These are phyloP conservation scores for Pelodytes ibericus DNA, from an alignment of 2,797 vertebrate species.

Conservation along the genomic window DNA sequence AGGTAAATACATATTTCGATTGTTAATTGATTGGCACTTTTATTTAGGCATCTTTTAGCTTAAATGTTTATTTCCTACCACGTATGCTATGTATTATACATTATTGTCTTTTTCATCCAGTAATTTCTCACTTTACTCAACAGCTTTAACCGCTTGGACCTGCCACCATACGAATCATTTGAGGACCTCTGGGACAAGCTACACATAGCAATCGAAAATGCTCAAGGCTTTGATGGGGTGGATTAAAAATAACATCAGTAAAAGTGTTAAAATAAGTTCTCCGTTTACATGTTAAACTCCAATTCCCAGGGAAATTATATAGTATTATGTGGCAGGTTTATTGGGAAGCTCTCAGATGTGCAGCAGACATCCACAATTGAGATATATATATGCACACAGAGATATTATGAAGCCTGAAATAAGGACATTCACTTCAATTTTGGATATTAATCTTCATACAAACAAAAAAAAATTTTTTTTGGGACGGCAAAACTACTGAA, in stretches of 20 bases:
- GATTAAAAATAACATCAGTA: constrained; percentile 72
- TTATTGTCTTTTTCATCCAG: not conserved
- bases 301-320: constrained; percentile 65
- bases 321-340: constrained; percentile 59
- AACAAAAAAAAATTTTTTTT: constrained; percentile 11
- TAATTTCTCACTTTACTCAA: constrained; percentile 46
- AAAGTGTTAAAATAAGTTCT: constrained; percentile 6
- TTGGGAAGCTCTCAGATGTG: constrained; percentile 44
- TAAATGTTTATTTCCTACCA: not conserved
- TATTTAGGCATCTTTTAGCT: not conserved
- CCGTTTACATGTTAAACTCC: constrained; percentile 62
- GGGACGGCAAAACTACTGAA: constrained; percentile 73
- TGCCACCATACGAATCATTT: constrained; percentile 94
- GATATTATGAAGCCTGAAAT: not conserved
- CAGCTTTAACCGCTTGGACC: constrained; percentile 96
- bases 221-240: constrained; percentile 96
- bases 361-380: not conserved
- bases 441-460: not conserved
- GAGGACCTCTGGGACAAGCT: constrained; percentile 96
- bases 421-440: constrained; percentile 2
- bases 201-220: constrained; percentile 92
- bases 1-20: too few species aligned
- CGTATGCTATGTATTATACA: not conserved
- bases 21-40: not conserved
- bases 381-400: constrained; percentile 8